Evolutionary conservation across 2,888 invertebrate genomes (phyloP).

Genomic region (Agrilus cyanescens): DNA sequence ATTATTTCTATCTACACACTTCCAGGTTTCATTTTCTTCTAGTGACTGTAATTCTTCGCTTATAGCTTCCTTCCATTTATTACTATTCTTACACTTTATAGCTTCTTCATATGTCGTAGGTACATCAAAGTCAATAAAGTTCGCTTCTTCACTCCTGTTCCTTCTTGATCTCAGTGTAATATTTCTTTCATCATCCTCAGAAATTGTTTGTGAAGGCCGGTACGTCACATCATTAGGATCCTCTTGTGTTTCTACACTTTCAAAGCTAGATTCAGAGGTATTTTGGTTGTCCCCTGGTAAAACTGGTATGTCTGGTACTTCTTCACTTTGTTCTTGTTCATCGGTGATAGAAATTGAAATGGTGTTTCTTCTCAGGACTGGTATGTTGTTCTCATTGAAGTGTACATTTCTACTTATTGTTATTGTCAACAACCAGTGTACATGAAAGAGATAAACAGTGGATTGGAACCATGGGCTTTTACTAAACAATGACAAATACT

Average conservation of each 20-base stretch:
- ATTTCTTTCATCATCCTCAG: neutral
- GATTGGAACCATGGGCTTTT: too few relatives aligned
- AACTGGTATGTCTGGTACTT: constrained; percentile 1
- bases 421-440: too few relatives aligned
- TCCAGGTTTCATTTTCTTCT: constrained; percentile 13
- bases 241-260: constrained; percentile 1
- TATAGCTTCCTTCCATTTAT: constrained; percentile 11
- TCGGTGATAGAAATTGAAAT: neutral
- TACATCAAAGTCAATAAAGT: constrained; percentile 9
- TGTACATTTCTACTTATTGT: constrained; percentile 16
- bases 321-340: constrained; percentile 1
- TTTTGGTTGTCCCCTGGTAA: neutral
- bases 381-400: constrained; percentile 9
- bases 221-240: neutral
- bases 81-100: constrained; percentile 7
- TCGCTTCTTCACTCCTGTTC: constrained; percentile 8
- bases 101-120: constrained; percentile 15
- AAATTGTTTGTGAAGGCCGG: neutral
- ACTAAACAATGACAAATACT: too few relatives aligned
- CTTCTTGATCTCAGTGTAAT: constrained; percentile 4
- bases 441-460: too few relatives aligned
- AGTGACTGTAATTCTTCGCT: constrained; percentile 13
- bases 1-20: constrained; percentile 5
- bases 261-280: neutral
- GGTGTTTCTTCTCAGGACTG: neutral